Evolutionary conservation across 2,888 invertebrate species (phyloP).

Genomic region (Apantesis nais): DNA sequence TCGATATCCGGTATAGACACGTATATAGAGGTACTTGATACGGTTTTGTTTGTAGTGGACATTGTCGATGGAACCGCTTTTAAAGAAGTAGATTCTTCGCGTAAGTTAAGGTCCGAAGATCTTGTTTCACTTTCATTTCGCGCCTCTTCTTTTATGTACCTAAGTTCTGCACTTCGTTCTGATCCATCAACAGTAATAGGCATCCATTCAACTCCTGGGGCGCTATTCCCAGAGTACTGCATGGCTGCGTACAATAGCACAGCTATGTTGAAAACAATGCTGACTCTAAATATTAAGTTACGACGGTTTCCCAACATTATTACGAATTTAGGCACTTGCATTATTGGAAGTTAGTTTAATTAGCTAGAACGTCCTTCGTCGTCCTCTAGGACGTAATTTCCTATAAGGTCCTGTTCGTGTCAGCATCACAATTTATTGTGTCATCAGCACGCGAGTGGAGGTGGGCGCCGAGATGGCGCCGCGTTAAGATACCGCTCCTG

Average conservation of each 20-base stretch:
- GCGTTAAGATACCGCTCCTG: slow-evolving; percentile 63
- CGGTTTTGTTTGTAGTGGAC: slow-evolving; percentile 73
- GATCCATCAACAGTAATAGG: slow-evolving; percentile 72
- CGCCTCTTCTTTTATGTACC: slow-evolving; percentile 55
- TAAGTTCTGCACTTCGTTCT: slow-evolving; percentile 65
- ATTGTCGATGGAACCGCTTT: slow-evolving; percentile 74
- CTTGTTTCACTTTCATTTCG: slow-evolving; percentile 64
- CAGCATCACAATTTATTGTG: slow-evolving; percentile 85
- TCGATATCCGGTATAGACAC: slow-evolving; percentile 68
- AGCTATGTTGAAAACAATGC: slow-evolving; percentile 90
- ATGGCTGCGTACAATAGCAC: slow-evolving; percentile 90
- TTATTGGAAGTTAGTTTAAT: slow-evolving; percentile 63
- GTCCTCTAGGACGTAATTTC: slow-evolving; percentile 85
- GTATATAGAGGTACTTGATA: slow-evolving; percentile 66
- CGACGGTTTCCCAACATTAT: slow-evolving; percentile 83
- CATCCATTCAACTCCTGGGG: slow-evolving; percentile 70
- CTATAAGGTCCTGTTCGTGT: slow-evolving; percentile 79
- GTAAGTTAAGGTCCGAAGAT: slow-evolving; percentile 47
- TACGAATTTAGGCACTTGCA: slow-evolving; percentile 76
- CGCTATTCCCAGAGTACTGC: slow-evolving; percentile 79
- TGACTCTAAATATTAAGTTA: slow-evolving; percentile 90
- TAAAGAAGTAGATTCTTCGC: slow-evolving; percentile 73
- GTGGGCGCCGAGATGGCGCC: slow-evolving; percentile 72
- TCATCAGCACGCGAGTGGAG: slow-evolving; percentile 74
- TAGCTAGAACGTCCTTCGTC: slow-evolving; percentile 80